Percentiles rank a stretch among this genome's conserved stretches.
phyloP scores from a whole-genome alignment of 2,113 vertebrate genomes.

The Alectura lathami region DNA sequence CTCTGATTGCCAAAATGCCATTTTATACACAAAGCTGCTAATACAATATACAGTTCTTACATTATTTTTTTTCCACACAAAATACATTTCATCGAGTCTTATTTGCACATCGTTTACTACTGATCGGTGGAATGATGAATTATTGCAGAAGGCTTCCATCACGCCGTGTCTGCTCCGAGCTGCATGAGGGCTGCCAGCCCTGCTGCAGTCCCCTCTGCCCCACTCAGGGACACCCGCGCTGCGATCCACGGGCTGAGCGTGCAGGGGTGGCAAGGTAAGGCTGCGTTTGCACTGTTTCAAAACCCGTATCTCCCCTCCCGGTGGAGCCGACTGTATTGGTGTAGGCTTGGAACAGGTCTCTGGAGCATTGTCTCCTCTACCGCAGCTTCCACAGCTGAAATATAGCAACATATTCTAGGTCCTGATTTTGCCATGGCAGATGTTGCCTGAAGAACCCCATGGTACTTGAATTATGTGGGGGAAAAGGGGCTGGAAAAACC shows the following conservation, averaged over 20 bases:
- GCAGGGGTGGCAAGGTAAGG: not conserved
- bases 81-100: constrained; percentile 74
- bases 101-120: constrained; percentile 73
- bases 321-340: not conserved
- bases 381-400: not conserved
- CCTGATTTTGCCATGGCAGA: not conserved
- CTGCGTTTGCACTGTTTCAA: not conserved
- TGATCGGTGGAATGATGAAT: constrained; percentile 44
- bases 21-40: constrained; percentile 82
- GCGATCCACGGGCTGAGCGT: not conserved
- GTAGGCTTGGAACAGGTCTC: not conserved
- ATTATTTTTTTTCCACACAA: constrained; percentile 72
- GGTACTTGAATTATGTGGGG: accelerated
- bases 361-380: not conserved
- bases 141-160: constrained; percentile 74
- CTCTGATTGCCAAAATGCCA: constrained; percentile 79
- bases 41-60: constrained; percentile 80
- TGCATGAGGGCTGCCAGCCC: not conserved
- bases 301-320: not conserved
- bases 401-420: not conserved
- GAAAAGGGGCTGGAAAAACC: not conserved
- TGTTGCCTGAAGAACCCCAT: not conserved
- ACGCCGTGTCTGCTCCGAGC: constrained; percentile 6
- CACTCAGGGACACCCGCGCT: not conserved
- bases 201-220: not conserved